These are phyloP conservation scores for Hippasteria phrygiana DNA, from an alignment of 53 echinoderm and acorn worm genomes.

Conservation along the genomic window DNA sequence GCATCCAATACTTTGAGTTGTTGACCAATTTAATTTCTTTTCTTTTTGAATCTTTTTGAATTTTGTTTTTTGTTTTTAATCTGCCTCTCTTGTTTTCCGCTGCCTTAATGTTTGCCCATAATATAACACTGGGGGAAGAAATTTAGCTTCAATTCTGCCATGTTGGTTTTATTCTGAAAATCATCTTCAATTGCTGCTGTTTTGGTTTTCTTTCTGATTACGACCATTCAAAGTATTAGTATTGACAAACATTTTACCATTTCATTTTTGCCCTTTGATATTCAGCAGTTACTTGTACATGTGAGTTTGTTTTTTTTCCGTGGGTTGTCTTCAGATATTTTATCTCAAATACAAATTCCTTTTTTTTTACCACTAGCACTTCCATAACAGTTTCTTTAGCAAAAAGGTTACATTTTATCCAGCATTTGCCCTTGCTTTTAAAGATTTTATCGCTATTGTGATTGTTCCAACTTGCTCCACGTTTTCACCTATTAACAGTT, in stretches of 20 bases:
- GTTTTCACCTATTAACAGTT: too few species aligned
- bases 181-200: background rate
- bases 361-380: too few species aligned
- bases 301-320: too few species aligned
- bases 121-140: background rate
- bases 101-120: too few species aligned
- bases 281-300: background rate
- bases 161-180: background rate
- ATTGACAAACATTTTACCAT: background rate
- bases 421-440: too few species aligned
- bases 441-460: too few species aligned
- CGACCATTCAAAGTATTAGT: background rate
- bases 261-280: background rate
- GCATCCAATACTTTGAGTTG: conserved; percentile 55
- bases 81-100: background rate
- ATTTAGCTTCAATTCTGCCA: background rate
- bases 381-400: too few species aligned
- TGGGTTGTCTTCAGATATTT: too few species aligned
- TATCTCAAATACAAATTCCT: too few species aligned
- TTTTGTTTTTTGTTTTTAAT: background rate
- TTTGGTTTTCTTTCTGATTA: background rate
- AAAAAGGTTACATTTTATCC: too few species aligned
- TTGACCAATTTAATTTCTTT: conserved; percentile 2
- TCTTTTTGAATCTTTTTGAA: background rate
- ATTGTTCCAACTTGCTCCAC: too few species aligned